Conservation (phyloP, 2,888 invertebrate species). For the Drosophila yooni region DNA sequence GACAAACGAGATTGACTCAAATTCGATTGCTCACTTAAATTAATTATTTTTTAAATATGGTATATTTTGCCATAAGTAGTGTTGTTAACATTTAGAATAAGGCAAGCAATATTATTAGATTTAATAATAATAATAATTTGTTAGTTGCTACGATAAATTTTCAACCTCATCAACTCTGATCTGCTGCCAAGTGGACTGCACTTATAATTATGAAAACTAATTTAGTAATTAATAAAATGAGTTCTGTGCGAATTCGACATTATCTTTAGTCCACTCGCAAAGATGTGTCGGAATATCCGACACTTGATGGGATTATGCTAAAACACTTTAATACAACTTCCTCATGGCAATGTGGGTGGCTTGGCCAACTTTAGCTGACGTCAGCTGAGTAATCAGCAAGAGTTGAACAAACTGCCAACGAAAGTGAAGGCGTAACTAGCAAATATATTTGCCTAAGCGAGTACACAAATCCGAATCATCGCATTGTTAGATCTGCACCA, state of each 20-base stretch:
- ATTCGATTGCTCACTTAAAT: neutral
- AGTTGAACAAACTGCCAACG: constrained; percentile 70
- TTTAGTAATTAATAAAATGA: neutral
- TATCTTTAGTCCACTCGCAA: neutral
- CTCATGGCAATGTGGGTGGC: constrained; percentile 52
- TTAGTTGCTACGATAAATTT: neutral
- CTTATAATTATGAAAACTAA: neutral
- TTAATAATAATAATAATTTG: neutral
- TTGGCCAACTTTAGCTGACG: constrained; percentile 46
- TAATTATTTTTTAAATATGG: neutral
- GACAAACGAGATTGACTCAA: neutral
- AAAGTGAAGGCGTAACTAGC: constrained; percentile 66
- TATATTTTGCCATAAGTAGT: neutral
- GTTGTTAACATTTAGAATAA: neutral
- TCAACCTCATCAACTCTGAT: neutral
- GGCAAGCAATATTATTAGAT: neutral
- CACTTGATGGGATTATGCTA: neutral
- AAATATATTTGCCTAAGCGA: neutral
- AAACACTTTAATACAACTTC: constrained; percentile 41
- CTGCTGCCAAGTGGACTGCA: neutral
- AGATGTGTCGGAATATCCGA: neutral
- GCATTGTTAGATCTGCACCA: constrained; percentile 36
- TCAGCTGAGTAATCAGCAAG: constrained; percentile 37
- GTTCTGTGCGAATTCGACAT: neutral
- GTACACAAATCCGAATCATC: constrained; percentile 27